A percentile compares a stretch with the other conserved stretches of the same genome.
Evolutionary conservation across 2,888 invertebrate genomes (phyloP).

Genomic region (Chromoteleia sp.): DNA sequence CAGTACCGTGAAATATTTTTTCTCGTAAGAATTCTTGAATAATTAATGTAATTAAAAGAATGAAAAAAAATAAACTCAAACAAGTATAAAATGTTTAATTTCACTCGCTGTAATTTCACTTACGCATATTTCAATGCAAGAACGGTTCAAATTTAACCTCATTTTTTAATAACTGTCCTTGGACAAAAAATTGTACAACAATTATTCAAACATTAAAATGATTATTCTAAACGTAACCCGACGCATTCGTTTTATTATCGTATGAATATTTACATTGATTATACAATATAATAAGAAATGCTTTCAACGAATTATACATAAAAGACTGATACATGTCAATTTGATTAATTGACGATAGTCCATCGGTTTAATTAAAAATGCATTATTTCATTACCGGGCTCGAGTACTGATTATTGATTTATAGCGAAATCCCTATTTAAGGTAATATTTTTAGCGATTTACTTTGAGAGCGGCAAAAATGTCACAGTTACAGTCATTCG

Average conservation of each 20-base stretch:
- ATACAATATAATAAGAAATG: neutral
- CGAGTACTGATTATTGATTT: constrained; percentile 40
- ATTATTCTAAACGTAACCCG: no score
- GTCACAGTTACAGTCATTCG: constrained; percentile 33
- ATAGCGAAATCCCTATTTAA: constrained; percentile 20
- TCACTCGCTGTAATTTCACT: no score
- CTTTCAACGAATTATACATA: neutral
- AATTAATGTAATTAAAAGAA: no score
- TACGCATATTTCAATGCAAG: no score
- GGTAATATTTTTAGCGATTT: constrained; percentile 44
- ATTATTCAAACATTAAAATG: no score
- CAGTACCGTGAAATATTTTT: no score
- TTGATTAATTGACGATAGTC: constrained; percentile 4
- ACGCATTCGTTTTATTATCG: neutral
- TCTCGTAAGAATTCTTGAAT: no score
- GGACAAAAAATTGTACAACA: no score
- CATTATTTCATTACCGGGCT: constrained; percentile 14
- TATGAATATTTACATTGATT: neutral
- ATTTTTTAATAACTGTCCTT: no score
- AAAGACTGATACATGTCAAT: constrained; percentile 37
- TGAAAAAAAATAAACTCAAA: no score
- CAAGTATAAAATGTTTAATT: no score
- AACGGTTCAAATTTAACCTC: no score
- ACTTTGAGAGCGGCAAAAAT: constrained; percentile 25
- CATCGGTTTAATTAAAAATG: constrained; percentile 42